Evolutionary conservation across 2,113 vertebrate species (phyloP), one percentile per base, ranked within the genome.

Genomic region (Pogona vitticeps): DNA sequence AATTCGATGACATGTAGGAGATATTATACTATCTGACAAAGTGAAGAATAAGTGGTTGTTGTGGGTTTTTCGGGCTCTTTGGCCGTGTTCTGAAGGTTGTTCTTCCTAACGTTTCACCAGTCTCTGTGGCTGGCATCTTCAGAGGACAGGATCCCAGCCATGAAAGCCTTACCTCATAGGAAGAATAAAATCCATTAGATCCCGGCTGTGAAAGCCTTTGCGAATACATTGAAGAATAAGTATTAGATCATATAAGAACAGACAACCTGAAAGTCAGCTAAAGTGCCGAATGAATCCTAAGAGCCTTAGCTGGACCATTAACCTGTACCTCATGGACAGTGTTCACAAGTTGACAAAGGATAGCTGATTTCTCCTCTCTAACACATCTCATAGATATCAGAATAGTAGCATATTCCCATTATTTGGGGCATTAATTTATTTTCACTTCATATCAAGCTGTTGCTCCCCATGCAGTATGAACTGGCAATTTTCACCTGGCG

Each of bases 231-330:
- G n/a, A 61, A 79, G 36, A 79, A 59, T 76, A 31, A 76, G 20
- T 36, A 79, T 20, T n/a, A 61, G n/a, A 33, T 14, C 36, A n/a
- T 3, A 61, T 3, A 59, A 12, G 23, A 79, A 59, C 10, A 36
- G 15, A 59, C 10, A 36, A 6, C 36, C n/a, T 61, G 21, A 18
- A 61, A 59, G 76, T 28, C 14, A 56, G 78, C 90, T 91, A 90
- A 92, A 36, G 40, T 28, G 38, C 58, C 82, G 90, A 86, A 72
- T 71, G 58, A 80, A 90, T 70, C 72, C 88, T 92, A 91, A 90
- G 89, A 83, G 73, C 70, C 84, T 80, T 91, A 5, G 10, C 10
- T 90, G 84, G 70, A 63, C 79, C 26, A 14, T 28, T 72, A 58
- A 85, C 88, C 89, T 79, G 12, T 83, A 20, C n/a, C 88, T 91